phyloP scores from a whole-genome alignment of 2,113 vertebrate species.

The Peromyscus polionotus region DNA sequence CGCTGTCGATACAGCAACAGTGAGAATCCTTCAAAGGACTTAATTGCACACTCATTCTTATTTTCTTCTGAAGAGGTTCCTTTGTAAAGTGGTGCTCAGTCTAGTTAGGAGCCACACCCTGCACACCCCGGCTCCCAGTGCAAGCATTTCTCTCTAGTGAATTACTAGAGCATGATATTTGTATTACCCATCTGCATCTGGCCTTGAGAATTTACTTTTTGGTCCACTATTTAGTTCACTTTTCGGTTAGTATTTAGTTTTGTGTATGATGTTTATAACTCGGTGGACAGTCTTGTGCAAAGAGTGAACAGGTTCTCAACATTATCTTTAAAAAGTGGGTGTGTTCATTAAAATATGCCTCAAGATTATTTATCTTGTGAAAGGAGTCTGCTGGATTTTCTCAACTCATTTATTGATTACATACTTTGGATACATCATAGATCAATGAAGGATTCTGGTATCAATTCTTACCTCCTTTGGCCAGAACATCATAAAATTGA shows the following conservation, averaged over 20 bases:
- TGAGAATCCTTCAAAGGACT: slow-evolving; percentile 55
- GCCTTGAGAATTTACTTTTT: not conserved
- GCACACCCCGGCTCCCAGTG: not conserved
- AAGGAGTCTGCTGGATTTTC: slow-evolving; percentile 12
- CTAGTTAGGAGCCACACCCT: not conserved
- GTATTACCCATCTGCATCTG: not conserved
- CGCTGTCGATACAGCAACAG: slow-evolving; percentile 53
- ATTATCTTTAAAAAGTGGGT: not conserved
- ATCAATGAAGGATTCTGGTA: not conserved
- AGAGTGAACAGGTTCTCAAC: not conserved
- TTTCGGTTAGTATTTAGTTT: slow-evolving; percentile 10
- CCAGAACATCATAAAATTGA: not conserved
- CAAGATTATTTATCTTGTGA: not conserved
- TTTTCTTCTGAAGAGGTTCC: slow-evolving; percentile 61
- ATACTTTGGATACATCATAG: not conserved
- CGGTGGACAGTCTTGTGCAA: not conserved
- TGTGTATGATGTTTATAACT: not conserved
- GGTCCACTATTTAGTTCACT: not conserved
- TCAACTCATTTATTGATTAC: not conserved
- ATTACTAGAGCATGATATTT: not conserved
- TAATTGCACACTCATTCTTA: slow-evolving; percentile 58
- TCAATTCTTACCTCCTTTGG: not conserved
- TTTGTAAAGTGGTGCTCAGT: not conserved
- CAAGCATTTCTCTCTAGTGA: not conserved
- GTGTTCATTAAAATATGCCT: slow-evolving; percentile 7